These are phyloP conservation scores for Scylla paramamosain DNA, from an alignment of 1,140 invertebrate species.

Conservation along the genomic window DNA sequence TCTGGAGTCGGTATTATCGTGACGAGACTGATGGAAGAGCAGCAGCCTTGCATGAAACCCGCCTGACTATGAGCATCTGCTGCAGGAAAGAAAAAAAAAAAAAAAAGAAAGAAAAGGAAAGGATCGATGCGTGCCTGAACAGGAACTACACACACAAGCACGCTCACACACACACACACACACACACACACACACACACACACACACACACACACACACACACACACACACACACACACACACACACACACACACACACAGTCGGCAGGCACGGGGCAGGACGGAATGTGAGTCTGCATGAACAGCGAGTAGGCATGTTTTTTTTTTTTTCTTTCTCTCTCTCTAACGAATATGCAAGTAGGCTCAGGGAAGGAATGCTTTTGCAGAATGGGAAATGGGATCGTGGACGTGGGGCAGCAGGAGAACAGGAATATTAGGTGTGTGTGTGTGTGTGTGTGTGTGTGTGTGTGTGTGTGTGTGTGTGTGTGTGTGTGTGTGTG, in stretches of 20 bases:
- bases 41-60: not conserved
- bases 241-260: not conserved
- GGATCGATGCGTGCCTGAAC: not conserved
- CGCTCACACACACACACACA: not conserved
- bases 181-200: not conserved
- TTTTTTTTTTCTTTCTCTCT: no score
- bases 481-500: constrained; percentile 20
- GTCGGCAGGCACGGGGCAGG: no score
- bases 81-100: not conserved
- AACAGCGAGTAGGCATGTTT: no score
- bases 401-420: no score
- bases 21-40: not conserved
- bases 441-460: constrained; percentile 20
- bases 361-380: not conserved
- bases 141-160: not conserved
- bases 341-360: no score
- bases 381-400: not conserved
- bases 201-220: not conserved
- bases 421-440: not conserved
- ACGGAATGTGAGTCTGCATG: no score
- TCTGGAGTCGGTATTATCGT: not conserved
- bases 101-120: not conserved
- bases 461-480: constrained; percentile 18
- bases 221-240: not conserved
- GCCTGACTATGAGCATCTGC: not conserved